These are phyloP conservation scores for Electrophaes corylata DNA, from an alignment of 2,888 invertebrate genomes.

Conservation along the genomic window DNA sequence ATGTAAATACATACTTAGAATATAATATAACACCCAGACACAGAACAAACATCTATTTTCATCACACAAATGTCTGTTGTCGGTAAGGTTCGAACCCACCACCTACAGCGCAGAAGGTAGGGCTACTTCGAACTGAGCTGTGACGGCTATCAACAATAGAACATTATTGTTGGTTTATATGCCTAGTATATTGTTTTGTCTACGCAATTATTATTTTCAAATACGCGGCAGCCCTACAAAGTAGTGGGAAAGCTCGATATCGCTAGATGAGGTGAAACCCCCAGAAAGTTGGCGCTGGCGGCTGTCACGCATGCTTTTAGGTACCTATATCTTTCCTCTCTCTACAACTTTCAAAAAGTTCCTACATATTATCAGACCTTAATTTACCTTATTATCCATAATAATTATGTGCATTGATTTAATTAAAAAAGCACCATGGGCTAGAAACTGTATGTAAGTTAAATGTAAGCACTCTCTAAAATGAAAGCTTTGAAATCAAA, in stretches of 20 bases:
- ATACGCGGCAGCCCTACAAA: slow-evolving; percentile 51
- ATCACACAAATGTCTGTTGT: too few relatives aligned
- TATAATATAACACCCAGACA: too few relatives aligned
- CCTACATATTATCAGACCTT: slow-evolving; percentile 31
- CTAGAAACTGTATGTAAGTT: neutral
- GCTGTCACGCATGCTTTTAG: slow-evolving; percentile 61
- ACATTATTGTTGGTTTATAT: too few relatives aligned
- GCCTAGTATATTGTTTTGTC: neutral
- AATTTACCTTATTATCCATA: slow-evolving; percentile 20
- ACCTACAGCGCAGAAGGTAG: too few relatives aligned
- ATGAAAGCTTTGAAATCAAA: slow-evolving; percentile 6
- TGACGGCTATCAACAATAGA: too few relatives aligned
- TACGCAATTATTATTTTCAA: neutral
- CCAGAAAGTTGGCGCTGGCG: slow-evolving; percentile 54
- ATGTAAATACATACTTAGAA: too few relatives aligned
- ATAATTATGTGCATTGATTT: slow-evolving; percentile 25
- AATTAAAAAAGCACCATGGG: slow-evolving; percentile 13
- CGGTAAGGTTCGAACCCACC: too few relatives aligned
- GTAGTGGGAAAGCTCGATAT: slow-evolving; percentile 72
- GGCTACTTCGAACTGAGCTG: too few relatives aligned
- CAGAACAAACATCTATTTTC: too few relatives aligned
- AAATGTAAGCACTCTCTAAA: slow-evolving; percentile 6
- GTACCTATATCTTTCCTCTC: slow-evolving; percentile 33
- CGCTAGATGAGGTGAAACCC: slow-evolving; percentile 71
- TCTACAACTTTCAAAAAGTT: slow-evolving; percentile 44